Percentiles rank a stretch among this genome's conserved stretches.
These are phyloP conservation scores for Dasyprocta punctata DNA, from an alignment of 2,113 vertebrate species.

Conservation along the genomic window DNA sequence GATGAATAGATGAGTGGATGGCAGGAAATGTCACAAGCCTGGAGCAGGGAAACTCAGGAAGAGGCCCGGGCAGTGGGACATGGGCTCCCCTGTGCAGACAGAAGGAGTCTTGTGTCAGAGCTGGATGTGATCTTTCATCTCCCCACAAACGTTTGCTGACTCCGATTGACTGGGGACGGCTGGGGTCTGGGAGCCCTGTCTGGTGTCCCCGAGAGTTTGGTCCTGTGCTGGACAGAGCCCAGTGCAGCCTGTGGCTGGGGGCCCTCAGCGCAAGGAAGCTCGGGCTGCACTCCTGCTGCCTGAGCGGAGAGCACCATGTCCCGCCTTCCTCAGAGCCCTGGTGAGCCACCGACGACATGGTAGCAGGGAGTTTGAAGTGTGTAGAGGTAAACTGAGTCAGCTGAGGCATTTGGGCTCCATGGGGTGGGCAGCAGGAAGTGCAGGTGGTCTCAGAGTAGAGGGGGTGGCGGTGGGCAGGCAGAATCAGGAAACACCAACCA, in stretches of 20 bases:
- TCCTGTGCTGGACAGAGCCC: neutral
- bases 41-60: neutral
- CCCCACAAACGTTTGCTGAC: neutral
- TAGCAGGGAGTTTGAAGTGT: neutral
- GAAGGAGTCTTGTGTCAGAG: fast-evolving
- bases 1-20: neutral
- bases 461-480: neutral
- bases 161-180: neutral
- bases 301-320: neutral
- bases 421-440: neutral
- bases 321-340: neutral
- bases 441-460: neutral
- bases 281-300: no score
- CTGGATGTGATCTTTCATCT: neutral
- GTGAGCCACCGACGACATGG: neutral
- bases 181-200: neutral
- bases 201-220: neutral
- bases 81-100: fast-evolving
- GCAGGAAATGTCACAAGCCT: neutral
- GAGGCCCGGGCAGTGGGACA: neutral
- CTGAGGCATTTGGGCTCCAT: neutral
- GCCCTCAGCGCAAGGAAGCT: fast-evolving
- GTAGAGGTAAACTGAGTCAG: neutral
- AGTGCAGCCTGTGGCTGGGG: neutral
- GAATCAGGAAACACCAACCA: neutral